Evolutionary conservation across 2,113 vertebrate species (phyloP).

Genomic region (Misgurnus anguillicaudatus): DNA sequence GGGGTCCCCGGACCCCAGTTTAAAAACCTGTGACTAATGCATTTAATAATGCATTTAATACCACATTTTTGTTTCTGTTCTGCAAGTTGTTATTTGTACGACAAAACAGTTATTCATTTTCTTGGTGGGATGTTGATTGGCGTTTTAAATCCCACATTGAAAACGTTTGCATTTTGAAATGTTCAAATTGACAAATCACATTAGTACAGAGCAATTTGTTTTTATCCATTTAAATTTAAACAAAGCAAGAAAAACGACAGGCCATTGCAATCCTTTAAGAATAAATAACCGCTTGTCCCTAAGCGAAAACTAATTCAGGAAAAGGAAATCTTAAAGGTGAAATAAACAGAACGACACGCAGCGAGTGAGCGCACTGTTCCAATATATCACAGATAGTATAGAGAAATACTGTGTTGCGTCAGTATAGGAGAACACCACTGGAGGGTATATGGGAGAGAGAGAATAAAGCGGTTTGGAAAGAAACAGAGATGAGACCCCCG

Average conservation of each 20-base stretch:
- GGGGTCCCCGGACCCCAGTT: too few species aligned
- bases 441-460: background rate
- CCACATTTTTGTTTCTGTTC: too few species aligned
- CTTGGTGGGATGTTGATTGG: too few species aligned
- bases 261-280: background rate
- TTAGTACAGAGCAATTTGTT: background rate
- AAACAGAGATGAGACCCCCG: constrained; percentile 53
- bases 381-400: background rate
- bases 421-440: background rate
- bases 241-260: background rate
- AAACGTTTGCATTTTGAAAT: too few species aligned
- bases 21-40: too few species aligned
- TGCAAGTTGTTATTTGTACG: too few species aligned
- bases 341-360: background rate
- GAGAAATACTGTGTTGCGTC: too few species aligned
- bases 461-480: constrained; percentile 45
- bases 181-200: background rate
- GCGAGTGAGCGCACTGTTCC: background rate
- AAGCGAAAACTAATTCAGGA: background rate
- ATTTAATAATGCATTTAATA: too few species aligned
- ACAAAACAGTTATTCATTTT: too few species aligned
- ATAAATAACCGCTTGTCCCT: background rate
- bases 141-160: too few species aligned
- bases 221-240: background rate
- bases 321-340: background rate